Evolutionary conservation across 2,113 vertebrate species (phyloP).

Genomic region (Urocolius indicus): DNA sequence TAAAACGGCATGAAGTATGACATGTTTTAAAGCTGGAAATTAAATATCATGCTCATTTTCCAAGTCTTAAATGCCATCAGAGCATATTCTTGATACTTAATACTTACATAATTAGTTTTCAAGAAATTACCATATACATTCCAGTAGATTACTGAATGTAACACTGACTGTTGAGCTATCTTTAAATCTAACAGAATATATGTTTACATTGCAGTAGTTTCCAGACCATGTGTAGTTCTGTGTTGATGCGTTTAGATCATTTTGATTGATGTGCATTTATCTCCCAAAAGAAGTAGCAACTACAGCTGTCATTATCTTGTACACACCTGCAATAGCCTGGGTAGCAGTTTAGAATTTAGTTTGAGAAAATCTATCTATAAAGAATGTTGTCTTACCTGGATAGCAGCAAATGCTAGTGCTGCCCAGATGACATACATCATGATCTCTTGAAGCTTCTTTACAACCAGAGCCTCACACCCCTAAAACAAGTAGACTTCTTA

Average conservation of each 20-base stretch:
- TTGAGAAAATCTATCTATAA: neutral
- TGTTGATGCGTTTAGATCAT: neutral
- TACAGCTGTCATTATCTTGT: neutral
- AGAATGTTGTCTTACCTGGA: constrained; percentile 85
- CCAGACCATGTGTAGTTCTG: neutral
- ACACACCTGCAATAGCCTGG: neutral
- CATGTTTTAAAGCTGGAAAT: neutral
- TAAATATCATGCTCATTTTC: neutral
- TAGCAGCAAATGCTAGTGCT: constrained; percentile 92
- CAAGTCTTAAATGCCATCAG: neutral
- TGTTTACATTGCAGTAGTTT: neutral
- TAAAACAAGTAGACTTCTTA: constrained; percentile 56
- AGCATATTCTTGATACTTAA: neutral
- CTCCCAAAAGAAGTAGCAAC: neutral
- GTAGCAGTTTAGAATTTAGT: neutral
- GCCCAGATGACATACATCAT: constrained; percentile 99
- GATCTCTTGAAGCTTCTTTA: constrained; percentile 96
- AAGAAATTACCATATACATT: neutral
- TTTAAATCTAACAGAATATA: neutral
- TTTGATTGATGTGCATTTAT: neutral
- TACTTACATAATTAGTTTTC: neutral
- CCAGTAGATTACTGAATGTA: neutral
- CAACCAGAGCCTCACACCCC: constrained; percentile 95
- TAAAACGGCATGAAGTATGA: neutral
- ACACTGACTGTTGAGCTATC: neutral